Conservation (phyloP, 2,888 invertebrate species). For the Hypselothyrea guttata region DNA sequence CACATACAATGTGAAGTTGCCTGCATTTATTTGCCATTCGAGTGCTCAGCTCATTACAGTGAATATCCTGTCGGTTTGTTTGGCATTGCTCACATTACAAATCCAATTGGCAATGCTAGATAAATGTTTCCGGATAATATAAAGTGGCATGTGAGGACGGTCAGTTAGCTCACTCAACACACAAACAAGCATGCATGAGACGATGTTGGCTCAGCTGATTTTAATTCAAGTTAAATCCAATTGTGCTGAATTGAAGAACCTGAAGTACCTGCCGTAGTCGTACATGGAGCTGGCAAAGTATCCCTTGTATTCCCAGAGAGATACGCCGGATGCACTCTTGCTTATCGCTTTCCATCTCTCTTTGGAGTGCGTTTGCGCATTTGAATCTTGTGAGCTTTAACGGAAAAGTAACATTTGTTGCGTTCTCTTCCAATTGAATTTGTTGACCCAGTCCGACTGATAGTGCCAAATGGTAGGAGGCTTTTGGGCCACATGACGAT, state of each 20-base stretch:
- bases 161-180: slow-evolving; percentile 40
- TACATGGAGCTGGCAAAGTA: slow-evolving; percentile 1
- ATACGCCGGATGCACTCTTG: slow-evolving; percentile 10
- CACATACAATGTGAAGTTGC: slow-evolving; percentile 15
- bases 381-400: slow-evolving; percentile 6
- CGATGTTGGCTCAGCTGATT: slow-evolving; percentile 43
- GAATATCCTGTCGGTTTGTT: slow-evolving; percentile 47
- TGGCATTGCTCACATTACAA: slow-evolving; percentile 46
- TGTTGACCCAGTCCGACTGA: neutral
- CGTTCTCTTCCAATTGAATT: neutral
- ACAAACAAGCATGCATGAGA: slow-evolving; percentile 6
- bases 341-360: neutral
- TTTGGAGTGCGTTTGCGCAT: slow-evolving; percentile 33
- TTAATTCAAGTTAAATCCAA: slow-evolving; percentile 58
- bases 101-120: slow-evolving; percentile 61
- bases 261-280: no score
- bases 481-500: slow-evolving; percentile 5
- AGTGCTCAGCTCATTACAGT: slow-evolving; percentile 40
- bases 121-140: slow-evolving; percentile 64
- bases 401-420: slow-evolving; percentile 6
- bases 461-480: neutral
- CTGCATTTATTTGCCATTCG: slow-evolving; percentile 32
- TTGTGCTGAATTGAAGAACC: slow-evolving; percentile 35
- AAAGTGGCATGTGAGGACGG: slow-evolving; percentile 40
- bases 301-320: slow-evolving; percentile 15